Conservation (phyloP, 1,140 invertebrate genomes). For the Saccostrea echinata region DNA sequence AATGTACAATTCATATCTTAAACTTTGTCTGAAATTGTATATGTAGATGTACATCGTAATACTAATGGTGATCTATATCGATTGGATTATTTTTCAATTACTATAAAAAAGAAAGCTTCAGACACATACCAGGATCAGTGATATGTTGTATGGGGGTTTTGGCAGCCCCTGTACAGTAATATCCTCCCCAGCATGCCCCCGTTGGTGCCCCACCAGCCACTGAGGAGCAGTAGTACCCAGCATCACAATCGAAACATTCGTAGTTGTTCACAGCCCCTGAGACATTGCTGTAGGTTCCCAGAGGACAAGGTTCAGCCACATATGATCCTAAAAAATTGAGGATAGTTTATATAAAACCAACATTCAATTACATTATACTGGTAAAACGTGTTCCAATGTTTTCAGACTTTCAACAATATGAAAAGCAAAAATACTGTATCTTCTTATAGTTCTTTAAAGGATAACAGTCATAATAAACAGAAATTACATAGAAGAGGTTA, state of each 20-base stretch:
- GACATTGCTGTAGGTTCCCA: conserved; percentile 77
- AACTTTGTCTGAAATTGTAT: no score
- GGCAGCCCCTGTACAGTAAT: conserved; percentile 74
- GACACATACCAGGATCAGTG: conserved; percentile 69
- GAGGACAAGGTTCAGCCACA: conserved; percentile 73
- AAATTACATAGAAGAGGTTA: background rate
- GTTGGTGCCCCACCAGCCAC: conserved; percentile 75
- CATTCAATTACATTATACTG: no score
- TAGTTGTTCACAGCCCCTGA: conserved; percentile 75
- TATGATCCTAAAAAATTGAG: conserved; percentile 70
- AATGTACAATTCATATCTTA: no score
- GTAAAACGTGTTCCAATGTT: no score
- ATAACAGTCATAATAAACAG: background rate
- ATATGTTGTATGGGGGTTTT: conserved; percentile 67
- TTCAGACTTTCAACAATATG: background rate
- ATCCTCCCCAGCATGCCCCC: conserved; percentile 75
- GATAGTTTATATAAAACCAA: background rate
- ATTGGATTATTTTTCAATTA: no score
- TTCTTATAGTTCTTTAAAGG: background rate
- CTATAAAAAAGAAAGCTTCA: background rate
- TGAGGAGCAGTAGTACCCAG: conserved; percentile 76
- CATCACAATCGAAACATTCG: conserved; percentile 76
- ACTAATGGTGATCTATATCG: no score
- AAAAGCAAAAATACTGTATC: background rate
- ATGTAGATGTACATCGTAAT: no score